Conservation (phyloP, 2,888 invertebrate genomes). For the Automeris io region DNA sequence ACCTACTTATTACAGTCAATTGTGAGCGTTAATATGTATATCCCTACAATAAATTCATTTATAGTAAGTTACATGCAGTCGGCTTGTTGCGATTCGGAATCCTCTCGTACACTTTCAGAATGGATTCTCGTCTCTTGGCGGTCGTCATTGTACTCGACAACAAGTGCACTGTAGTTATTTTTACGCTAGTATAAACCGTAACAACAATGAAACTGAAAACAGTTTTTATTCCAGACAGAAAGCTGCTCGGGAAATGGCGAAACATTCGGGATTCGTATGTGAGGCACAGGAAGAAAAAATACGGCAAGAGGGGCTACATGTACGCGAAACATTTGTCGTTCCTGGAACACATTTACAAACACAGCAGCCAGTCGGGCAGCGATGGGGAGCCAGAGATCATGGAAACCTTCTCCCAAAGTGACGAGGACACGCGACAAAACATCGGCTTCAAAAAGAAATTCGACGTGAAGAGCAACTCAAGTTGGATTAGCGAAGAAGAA, state of each 20-base stretch:
- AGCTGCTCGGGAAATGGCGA: conserved; percentile 59
- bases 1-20: too few relatives aligned
- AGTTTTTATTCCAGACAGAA: conserved; percentile 41
- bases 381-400: conserved; percentile 31
- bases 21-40: too few relatives aligned
- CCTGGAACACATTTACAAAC: conserved; percentile 39
- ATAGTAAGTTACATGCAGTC: too few relatives aligned
- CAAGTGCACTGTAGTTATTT: too few relatives aligned
- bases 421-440: conserved; percentile 30
- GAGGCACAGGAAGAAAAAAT: conserved; percentile 37
- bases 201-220: too few relatives aligned
- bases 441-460: conserved; percentile 22
- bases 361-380: conserved; percentile 31
- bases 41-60: too few relatives aligned
- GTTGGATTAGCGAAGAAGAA: conserved; percentile 34
- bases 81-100: too few relatives aligned
- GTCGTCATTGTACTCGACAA: too few relatives aligned
- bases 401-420: conserved; percentile 30
- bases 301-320: conserved; percentile 39
- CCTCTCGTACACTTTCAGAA: too few relatives aligned
- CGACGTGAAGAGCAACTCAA: conserved; percentile 24
- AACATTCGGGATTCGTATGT: conserved; percentile 62
- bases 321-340: conserved; percentile 52
- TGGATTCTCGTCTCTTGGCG: too few relatives aligned
- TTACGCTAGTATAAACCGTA: too few relatives aligned